Base-by-base conservation (phyloP, 2,888 invertebrate species). In the Plagiodera versicolora region DNA sequence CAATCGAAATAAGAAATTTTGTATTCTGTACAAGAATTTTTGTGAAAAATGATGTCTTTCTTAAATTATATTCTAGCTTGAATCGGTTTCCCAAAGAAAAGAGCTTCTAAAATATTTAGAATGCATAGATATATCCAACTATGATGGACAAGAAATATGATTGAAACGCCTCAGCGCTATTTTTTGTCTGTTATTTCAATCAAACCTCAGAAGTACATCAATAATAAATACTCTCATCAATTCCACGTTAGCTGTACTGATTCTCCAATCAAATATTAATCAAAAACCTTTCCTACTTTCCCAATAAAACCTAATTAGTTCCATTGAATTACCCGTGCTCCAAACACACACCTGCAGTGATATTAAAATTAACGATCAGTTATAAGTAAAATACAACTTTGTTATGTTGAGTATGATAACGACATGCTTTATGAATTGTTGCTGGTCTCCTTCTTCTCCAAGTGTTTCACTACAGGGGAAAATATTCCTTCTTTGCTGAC, bases 401-500 rank as follows among this genome's bases (percentile, higher is more conserved):
- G 39, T n/a, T 56, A n/a, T 16, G 11, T 11, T 30, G 35, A 45
- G 46, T 35, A 44, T 50, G 49, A 58, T 52, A 54, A 48, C 48
- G 62, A 49, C 30, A 49, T 59, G 56, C 32, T n/a, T 51, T 20
- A 52, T n/a, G 46, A 47, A 72, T 49, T 68, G 53, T 58, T 69
- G 9, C 20, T 69, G 61, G 54, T 65, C 49, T 11, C 72, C 17
- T 30, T 66, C 11, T 63, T 66, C 20, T 61, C 56, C 39, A 30
- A 56, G 14, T 54, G 61, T 47, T 64, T 46, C 52, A 53, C 20
- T 30, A 39, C 39, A 45, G 60, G 56, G 59, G 85, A 90, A 77
- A 88, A 87, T 69, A 89, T 88, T 79, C 89, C 91, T 1, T 89
- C 90, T 0, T 80, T 90, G 65, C 83, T 90, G 1, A 87, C 87